A percentile compares a stretch with the other conserved stretches of the same genome.
phyloP scores from a whole-genome alignment of 2,797 vertebrate species.

The Periparus ater region DNA sequence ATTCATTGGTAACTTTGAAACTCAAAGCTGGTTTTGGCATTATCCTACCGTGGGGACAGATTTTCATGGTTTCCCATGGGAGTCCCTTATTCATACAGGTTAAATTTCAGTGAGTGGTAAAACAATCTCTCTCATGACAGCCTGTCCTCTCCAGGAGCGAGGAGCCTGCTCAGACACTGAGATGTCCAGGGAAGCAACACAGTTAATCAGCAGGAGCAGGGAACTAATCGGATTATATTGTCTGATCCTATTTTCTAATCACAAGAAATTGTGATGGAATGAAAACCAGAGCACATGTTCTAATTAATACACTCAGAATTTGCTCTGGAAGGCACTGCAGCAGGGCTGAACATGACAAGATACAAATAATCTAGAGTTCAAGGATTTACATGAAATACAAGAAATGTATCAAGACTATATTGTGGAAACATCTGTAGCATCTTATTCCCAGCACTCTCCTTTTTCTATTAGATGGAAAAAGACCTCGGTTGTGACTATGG shows the following conservation, averaged over 20 bases:
- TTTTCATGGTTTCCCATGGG: neutral
- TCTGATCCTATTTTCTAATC: conserved; percentile 15
- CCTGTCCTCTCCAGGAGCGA: neutral
- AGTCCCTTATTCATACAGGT: neutral
- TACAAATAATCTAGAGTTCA: neutral
- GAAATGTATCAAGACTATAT: neutral
- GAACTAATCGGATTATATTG: neutral
- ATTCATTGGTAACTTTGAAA: conserved; percentile 8
- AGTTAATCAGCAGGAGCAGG: neutral
- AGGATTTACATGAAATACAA: neutral
- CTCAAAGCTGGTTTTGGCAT: neutral
- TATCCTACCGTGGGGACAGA: neutral
- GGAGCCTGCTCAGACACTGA: neutral
- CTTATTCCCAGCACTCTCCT: neutral
- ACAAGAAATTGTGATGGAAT: neutral
- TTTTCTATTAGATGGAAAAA: neutral
- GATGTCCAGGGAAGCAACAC: neutral
- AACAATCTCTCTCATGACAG: neutral
- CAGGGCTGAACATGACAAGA: neutral
- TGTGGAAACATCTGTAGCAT: neutral
- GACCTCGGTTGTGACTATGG: neutral
- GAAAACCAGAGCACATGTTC: neutral
- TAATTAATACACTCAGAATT: neutral
- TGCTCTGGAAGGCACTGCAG: neutral
- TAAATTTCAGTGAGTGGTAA: conserved; percentile 9